phyloP scores from a whole-genome alignment of 1,140 invertebrate species.

The Drosophila biarmipes region DNA sequence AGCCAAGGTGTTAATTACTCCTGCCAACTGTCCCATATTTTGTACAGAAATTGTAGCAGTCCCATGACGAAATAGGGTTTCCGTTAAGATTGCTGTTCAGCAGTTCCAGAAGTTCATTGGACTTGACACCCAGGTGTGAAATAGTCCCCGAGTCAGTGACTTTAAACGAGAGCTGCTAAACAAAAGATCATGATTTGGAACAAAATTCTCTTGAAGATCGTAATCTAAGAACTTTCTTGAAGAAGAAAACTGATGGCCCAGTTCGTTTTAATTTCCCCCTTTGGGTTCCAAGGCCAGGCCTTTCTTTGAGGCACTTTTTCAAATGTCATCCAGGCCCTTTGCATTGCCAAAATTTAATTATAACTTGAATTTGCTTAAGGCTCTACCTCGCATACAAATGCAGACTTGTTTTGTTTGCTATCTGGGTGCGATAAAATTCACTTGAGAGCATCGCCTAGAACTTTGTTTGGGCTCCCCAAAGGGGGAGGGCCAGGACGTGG shows the following conservation, averaged over 20 bases:
- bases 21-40: constrained; percentile 63
- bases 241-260: too few relatives aligned
- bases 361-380: constrained; percentile 40
- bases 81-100: constrained; percentile 18
- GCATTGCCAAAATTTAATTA: constrained; percentile 46
- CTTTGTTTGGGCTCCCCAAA: constrained; percentile 30
- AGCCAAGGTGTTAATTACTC: constrained; percentile 57
- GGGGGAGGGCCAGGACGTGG: constrained; percentile 20
- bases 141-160: constrained; percentile 50
- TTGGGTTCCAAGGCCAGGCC: not conserved
- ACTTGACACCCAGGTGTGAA: constrained; percentile 53
- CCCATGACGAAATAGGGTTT: constrained; percentile 25
- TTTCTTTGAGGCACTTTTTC: constrained; percentile 14
- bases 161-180: constrained; percentile 47
- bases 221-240: not conserved
- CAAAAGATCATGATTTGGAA: constrained; percentile 16
- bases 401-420: constrained; percentile 41
- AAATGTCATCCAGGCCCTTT: constrained; percentile 24
- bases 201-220: not conserved
- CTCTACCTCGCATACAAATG: constrained; percentile 31
- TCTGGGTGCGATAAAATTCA: constrained; percentile 54
- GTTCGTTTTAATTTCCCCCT: not conserved
- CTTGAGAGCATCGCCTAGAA: constrained; percentile 42
- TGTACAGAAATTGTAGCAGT: constrained; percentile 21
- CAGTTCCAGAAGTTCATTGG: constrained; percentile 58